A percentile compares a stretch with the other conserved stretches of the same genome.
Conservation (phyloP, 2,888 invertebrate genomes). For the Callosobruchus maculatus region DNA sequence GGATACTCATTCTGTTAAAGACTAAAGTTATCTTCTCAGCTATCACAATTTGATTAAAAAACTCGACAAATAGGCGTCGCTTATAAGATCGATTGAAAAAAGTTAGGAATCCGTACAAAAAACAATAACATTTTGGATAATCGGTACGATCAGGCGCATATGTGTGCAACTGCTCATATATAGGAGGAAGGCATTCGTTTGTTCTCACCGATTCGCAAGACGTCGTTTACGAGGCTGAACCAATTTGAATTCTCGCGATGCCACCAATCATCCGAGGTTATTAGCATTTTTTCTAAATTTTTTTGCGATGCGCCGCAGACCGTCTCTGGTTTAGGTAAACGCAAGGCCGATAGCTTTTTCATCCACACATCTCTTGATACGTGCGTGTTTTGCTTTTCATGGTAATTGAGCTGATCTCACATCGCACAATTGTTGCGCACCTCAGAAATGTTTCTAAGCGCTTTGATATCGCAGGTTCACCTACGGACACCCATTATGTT, state of each 20-base stretch:
- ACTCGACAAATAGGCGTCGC: too few species aligned
- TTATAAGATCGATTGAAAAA: too few species aligned
- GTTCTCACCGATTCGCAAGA: not conserved
- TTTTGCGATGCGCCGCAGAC: conserved; percentile 1
- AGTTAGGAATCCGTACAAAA: too few species aligned
- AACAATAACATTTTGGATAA: too few species aligned
- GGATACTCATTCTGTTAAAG: too few species aligned
- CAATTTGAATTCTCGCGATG: not conserved
- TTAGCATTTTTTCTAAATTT: not conserved
- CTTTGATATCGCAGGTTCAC: not conserved
- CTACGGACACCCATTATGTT: not conserved
- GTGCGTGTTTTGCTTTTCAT: not conserved
- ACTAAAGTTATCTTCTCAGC: too few species aligned
- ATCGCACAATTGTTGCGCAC: not conserved
- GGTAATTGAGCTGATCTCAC: not conserved
- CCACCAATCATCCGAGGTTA: not conserved
- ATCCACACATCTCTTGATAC: not conserved
- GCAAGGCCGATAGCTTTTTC: conserved; percentile 8
- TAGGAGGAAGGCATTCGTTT: not conserved
- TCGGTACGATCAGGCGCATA: too few species aligned
- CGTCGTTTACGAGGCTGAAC: not conserved
- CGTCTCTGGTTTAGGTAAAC: conserved; percentile 6
- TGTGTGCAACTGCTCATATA: too few species aligned
- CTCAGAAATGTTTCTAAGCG: not conserved
- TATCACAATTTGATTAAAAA: too few species aligned